Percentiles rank a stretch among this genome's conserved stretches.
Evolutionary conservation across 2,797 vertebrate species (phyloP).

Genomic region (Sebastes kiyomatsui): DNA sequence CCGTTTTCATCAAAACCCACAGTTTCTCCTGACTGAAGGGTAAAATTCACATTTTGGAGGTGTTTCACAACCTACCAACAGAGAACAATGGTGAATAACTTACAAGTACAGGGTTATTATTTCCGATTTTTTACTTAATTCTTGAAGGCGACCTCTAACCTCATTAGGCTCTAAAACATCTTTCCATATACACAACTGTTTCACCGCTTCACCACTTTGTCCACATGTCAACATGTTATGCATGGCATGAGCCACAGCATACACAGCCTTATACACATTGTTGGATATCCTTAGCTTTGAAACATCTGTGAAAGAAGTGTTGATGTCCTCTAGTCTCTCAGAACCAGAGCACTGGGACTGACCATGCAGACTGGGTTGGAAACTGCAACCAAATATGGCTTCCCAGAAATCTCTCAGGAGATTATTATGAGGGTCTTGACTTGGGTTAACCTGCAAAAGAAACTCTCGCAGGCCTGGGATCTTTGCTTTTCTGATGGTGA

Average conservation of each 20-base stretch:
- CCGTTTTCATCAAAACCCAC: conserved; percentile 79
- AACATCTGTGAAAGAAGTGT: conserved; percentile 78
- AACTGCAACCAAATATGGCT: conserved; percentile 74
- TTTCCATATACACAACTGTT: conserved; percentile 50
- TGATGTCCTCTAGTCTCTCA: conserved; percentile 71
- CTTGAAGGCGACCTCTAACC: conserved; percentile 44
- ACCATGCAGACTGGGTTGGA: conserved; percentile 31
- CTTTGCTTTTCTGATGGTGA: conserved; percentile 75
- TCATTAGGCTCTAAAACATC: conserved; percentile 52
- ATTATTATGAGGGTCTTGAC: conserved; percentile 61
- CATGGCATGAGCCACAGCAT: conserved; percentile 77
- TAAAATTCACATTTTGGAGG: conserved; percentile 76
- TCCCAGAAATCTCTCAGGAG: conserved; percentile 83
- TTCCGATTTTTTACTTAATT: not conserved
- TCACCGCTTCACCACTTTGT: conserved; percentile 10
- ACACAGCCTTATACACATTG: conserved; percentile 83
- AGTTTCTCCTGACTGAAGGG: conserved; percentile 72
- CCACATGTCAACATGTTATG: conserved; percentile 70
- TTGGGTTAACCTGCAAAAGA: conserved; percentile 75
- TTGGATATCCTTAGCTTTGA: conserved; percentile 82
- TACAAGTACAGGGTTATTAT: too few relatives aligned
- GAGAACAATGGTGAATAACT: not conserved
- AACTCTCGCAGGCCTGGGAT: conserved; percentile 79
- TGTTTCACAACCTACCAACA: conserved; percentile 63
- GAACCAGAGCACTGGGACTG: conserved; percentile 72